Evolutionary conservation across 2,888 invertebrate species (phyloP).

Genomic region (Euclidia mi): DNA sequence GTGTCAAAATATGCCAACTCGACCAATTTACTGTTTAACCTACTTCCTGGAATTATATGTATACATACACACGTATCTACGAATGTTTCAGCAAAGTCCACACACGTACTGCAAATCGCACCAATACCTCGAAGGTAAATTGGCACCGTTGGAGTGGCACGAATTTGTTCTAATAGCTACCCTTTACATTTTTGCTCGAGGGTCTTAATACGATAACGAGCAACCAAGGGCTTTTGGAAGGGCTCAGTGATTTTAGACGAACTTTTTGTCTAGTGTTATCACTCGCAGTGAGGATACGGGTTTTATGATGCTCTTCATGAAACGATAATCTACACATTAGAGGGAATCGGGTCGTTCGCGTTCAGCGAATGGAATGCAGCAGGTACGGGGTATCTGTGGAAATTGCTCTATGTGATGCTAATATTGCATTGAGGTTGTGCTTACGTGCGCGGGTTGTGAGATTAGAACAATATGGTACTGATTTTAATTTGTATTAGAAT

Average conservation of each 20-base stretch:
- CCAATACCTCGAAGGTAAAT: constrained; percentile 27
- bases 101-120: constrained; percentile 17
- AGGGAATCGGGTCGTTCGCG: not conserved
- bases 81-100: not conserved
- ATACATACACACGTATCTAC: no score
- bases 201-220: constrained; percentile 49
- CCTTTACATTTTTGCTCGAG: constrained; percentile 40
- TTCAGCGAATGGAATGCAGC: not conserved
- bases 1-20: no score
- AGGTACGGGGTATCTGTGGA: not conserved
- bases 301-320: constrained; percentile 4
- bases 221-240: constrained; percentile 31
- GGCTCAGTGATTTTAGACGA: constrained; percentile 34
- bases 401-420: not conserved
- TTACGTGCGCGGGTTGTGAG: no score
- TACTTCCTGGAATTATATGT: no score
- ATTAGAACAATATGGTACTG: no score
- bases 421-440: no score
- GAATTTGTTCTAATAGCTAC: constrained; percentile 47
- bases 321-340: not conserved
- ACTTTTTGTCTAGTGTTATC: constrained; percentile 34
- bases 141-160: constrained; percentile 42
- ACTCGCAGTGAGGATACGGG: constrained; percentile 6
- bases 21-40: no score
- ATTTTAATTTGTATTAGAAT: no score